These are phyloP conservation scores for Sorex fumeus DNA, from an alignment of 2,113 vertebrate species.

Conservation along the genomic window DNA sequence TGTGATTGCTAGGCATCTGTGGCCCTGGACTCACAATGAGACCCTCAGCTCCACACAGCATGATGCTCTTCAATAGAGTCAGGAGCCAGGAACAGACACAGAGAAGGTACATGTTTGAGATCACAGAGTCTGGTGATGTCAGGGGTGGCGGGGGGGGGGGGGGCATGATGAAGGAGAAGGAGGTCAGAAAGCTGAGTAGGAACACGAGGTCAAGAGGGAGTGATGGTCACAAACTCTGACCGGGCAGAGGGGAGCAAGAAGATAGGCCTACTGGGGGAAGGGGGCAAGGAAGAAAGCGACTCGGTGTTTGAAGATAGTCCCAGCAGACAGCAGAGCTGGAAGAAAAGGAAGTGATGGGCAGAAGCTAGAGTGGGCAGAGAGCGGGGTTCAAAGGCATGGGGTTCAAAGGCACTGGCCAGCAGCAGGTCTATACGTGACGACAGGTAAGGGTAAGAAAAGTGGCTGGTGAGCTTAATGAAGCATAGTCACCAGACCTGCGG, in stretches of 20 bases:
- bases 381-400: background rate
- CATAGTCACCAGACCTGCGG: background rate
- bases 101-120: background rate
- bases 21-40: accelerated
- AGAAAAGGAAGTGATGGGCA: background rate
- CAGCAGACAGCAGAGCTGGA: too few species aligned
- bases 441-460: background rate
- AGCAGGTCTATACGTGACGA: background rate
- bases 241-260: background rate
- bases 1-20: background rate
- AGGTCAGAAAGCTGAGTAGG: background rate
- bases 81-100: background rate
- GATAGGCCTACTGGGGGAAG: background rate
- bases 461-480: background rate
- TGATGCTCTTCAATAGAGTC: background rate
- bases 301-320: accelerated
- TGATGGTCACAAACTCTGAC: accelerated
- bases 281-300: too few species aligned
- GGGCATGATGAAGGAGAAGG: background rate
- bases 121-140: too few species aligned
- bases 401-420: too few species aligned
- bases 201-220: accelerated
- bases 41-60: background rate
- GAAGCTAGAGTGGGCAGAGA: too few species aligned
- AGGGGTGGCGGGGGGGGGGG: too few species aligned